Evolutionary conservation across 2,797 vertebrate species (phyloP).

Genomic region (Capromys pilorides): DNA sequence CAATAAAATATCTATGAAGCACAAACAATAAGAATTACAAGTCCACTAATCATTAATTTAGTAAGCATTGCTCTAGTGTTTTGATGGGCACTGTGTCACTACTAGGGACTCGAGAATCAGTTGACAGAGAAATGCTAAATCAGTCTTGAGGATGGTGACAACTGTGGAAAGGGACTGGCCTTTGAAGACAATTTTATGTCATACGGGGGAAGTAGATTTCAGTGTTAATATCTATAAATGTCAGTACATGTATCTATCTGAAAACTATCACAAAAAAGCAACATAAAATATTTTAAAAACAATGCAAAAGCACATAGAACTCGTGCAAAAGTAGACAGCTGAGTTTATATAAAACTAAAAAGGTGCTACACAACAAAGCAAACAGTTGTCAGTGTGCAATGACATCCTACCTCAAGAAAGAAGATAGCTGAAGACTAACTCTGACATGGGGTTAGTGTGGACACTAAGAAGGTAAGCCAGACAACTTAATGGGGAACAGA

Average conservation of each 20-base stretch:
- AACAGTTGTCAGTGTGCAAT: background rate
- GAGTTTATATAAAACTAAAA: background rate
- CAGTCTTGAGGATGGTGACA: constrained; percentile 69
- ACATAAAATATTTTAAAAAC: background rate
- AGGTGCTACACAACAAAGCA: background rate
- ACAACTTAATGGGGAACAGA: background rate
- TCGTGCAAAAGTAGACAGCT: background rate
- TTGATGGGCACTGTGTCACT: constrained; percentile 42
- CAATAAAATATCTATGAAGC: too few relatives aligned
- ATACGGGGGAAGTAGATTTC: constrained; percentile 64
- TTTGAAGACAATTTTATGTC: constrained; percentile 72
- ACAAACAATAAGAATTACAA: constrained; percentile 8
- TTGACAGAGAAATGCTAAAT: constrained; percentile 71
- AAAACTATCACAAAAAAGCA: constrained; percentile 48
- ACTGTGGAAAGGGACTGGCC: constrained; percentile 69
- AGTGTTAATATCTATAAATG: constrained; percentile 41
- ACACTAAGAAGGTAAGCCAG: background rate
- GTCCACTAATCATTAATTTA: constrained; percentile 65
- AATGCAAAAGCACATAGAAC: background rate
- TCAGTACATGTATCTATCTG: background rate
- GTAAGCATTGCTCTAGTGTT: constrained; percentile 17
- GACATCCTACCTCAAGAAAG: too few relatives aligned
- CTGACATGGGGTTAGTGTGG: background rate
- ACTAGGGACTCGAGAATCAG: constrained; percentile 65
- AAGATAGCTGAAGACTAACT: background rate